A percentile compares a stretch with the other conserved stretches of the same genome.
Conservation (phyloP, 2,113 vertebrate species). For the Urocynchramus pylzowi region DNA sequence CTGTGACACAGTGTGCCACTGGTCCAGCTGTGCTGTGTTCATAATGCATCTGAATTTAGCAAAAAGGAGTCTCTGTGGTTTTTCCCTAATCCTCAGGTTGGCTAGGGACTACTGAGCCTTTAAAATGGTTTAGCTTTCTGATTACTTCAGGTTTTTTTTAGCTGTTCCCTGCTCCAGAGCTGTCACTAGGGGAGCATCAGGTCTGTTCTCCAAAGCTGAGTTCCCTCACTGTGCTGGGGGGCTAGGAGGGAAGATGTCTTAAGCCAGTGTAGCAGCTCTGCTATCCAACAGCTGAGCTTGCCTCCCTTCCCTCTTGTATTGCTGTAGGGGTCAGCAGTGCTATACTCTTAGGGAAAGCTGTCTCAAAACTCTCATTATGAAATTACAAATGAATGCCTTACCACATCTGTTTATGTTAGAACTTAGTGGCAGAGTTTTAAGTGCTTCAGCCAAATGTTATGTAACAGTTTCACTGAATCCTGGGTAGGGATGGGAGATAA, state of each 20-base stretch:
- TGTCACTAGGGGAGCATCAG: neutral
- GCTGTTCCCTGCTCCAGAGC: neutral
- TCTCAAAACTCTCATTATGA: neutral
- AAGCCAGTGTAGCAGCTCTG: neutral
- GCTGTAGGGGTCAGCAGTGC: neutral
- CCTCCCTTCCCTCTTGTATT: neutral
- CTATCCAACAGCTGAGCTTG: neutral
- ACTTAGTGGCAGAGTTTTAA: neutral
- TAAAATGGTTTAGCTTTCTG: neutral
- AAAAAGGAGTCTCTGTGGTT: neutral
- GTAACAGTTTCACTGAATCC: neutral
- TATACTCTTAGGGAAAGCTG: neutral
- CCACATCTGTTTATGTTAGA: neutral
- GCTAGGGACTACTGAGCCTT: neutral
- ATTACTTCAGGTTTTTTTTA: neutral
- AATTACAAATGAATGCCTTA: neutral
- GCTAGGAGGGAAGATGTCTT: neutral
- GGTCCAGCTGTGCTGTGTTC: neutral
- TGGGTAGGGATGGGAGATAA: neutral
- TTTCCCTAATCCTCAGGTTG: neutral
- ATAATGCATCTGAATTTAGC: neutral
- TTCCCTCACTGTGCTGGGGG: neutral
- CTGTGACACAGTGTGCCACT: neutral
- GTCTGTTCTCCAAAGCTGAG: neutral
- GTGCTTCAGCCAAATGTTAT: neutral